Evolutionary conservation across 2,888 invertebrate species (phyloP).

Genomic region (Apomyelois bistriatella): DNA sequence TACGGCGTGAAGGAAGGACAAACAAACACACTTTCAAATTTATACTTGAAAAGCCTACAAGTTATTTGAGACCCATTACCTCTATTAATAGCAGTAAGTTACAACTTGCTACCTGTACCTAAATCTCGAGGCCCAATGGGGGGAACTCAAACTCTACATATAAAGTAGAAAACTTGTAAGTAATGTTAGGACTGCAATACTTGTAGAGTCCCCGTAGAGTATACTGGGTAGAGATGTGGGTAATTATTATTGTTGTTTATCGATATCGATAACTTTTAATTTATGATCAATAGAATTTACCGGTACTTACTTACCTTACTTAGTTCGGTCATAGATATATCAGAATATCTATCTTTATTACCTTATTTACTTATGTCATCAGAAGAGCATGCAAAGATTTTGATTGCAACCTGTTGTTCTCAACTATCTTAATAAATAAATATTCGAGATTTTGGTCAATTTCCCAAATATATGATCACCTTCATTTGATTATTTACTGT

Average conservation of each 20-base stretch:
- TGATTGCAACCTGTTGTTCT: too few species aligned
- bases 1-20: too few species aligned
- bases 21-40: not conserved
- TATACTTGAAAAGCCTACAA: not conserved
- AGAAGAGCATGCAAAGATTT: too few species aligned
- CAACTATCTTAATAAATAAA: too few species aligned
- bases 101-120: conserved; percentile 17
- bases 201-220: conserved; percentile 28
- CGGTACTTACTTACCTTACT: too few species aligned
- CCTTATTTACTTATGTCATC: too few species aligned
- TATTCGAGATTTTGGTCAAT: too few species aligned
- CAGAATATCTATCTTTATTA: too few species aligned
- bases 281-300: too few species aligned
- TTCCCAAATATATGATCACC: too few species aligned
- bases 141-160: conserved; percentile 23
- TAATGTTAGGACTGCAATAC: conserved; percentile 42
- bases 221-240: conserved; percentile 32
- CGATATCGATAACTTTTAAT: not conserved
- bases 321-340: too few species aligned
- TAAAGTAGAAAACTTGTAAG: conserved; percentile 38
- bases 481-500: too few species aligned
- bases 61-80: conserved; percentile 10
- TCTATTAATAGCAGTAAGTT: conserved; percentile 13
- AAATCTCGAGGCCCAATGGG: conserved; percentile 22
- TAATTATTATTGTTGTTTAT: conserved; percentile 15